Conservation (phyloP, 2,113 vertebrate species). For the Zosterops japonicus region DNA sequence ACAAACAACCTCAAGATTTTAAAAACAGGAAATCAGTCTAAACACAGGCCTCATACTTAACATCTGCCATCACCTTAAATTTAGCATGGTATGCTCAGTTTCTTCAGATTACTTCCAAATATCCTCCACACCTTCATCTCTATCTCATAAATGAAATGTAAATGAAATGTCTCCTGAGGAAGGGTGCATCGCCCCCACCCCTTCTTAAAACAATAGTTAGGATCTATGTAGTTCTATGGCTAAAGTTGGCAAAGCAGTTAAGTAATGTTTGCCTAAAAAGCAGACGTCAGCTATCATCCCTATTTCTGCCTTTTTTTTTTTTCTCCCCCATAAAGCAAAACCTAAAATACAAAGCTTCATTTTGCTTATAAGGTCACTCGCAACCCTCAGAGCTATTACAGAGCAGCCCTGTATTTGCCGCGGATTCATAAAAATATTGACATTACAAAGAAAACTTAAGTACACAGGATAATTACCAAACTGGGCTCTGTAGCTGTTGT, state of each 20-base stretch:
- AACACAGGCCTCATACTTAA: conserved; percentile 8
- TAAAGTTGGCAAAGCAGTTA: neutral
- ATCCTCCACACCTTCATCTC: neutral
- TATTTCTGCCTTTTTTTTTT: neutral
- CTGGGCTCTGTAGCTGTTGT: neutral
- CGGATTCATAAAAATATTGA: neutral
- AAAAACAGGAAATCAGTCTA: conserved; percentile 44
- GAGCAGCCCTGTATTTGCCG: neutral
- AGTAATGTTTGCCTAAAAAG: neutral
- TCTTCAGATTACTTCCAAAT: conserved; percentile 16
- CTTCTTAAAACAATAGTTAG: neutral
- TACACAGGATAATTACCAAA: neutral
- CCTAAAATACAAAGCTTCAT: neutral
- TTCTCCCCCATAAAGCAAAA: neutral
- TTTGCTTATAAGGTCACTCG: neutral
- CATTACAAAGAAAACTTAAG: neutral
- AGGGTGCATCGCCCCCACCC: neutral
- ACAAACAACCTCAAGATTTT: conserved; percentile 21
- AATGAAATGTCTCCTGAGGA: neutral
- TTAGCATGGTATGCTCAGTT: neutral
- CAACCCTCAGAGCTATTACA: neutral
- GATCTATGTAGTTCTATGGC: neutral
- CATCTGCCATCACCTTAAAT: conserved; percentile 21
- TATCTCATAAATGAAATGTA: neutral
- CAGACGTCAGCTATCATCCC: neutral